Base-by-base conservation (phyloP, 1,140 invertebrate genomes). In the Venturia canescens region DNA sequence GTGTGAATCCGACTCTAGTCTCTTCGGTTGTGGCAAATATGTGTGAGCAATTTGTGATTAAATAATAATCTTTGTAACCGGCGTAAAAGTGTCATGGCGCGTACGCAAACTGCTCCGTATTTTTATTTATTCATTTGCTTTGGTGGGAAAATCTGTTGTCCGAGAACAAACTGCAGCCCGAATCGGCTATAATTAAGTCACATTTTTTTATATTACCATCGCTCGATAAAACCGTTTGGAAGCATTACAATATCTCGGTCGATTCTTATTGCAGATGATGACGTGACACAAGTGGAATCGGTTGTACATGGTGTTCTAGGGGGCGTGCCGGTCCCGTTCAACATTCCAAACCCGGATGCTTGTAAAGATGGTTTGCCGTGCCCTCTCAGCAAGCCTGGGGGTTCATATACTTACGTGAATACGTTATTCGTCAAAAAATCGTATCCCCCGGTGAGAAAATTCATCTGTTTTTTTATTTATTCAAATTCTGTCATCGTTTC, bases 301-400 rank as follows among this genome's bases (percentile, higher is more conserved):
- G 93, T 94, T 2, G 94, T 96, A 0, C 94, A 96, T 90, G 96
- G 96, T 3, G 91, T 96, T 44, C 92, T 97, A 23, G 90, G 94
- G 87, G 94, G 94, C 67, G 86, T 96, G 16, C 94, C 95, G 1
- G 91, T 96, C 79, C 95, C 95, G 29, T 97, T 97, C 87, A 93
- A 93, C 15, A 85, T 97, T 79, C 88, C 93, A 9, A 94, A 96
- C 85, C 91, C 94, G 0, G 90, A 96, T 87, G 96, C 93, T 7
- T 97, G 96, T 87, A 86, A 91, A 34, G 92, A 93, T 67, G 94
- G 94, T 0, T 84, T 96, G 0, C 88, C 87, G 7, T 97, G 96
- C 85, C 96, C 96, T 0, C 79, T 97, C 5, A 91, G 92, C 76
- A 90, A 57, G 29, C 13, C 92, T 57, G 93, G 92, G 2, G 86